Evolutionary conservation across 2,797 vertebrate genomes (phyloP).

Genomic region (Melanotaenia nigrans): DNA sequence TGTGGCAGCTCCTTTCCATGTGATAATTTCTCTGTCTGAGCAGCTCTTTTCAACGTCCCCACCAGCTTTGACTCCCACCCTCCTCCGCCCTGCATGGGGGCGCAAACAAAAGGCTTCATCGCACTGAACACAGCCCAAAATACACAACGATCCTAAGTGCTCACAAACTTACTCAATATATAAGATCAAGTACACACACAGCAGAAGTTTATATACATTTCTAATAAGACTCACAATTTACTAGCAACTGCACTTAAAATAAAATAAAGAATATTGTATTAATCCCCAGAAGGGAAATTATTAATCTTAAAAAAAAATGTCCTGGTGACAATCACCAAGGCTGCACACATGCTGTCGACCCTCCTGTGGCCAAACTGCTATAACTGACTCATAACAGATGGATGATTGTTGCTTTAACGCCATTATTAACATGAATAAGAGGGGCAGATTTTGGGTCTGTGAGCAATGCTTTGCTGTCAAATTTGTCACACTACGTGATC

Average conservation of each 20-base stretch:
- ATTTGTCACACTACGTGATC: conserved; percentile 53
- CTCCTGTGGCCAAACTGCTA: conserved; percentile 44
- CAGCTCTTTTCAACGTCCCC: conserved; percentile 58
- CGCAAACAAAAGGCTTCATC: conserved; percentile 73
- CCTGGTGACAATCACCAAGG: conserved; percentile 7
- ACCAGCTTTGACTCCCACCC: conserved; percentile 51
- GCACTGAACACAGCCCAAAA: conserved; percentile 19
- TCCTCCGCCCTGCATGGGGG: conserved; percentile 52
- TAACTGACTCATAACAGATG: conserved; percentile 66
- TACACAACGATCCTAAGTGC: conserved; percentile 20
- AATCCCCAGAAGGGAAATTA: background rate
- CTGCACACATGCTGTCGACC: conserved; percentile 19
- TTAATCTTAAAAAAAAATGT: conserved; percentile 3
- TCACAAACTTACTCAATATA: conserved; percentile 17
- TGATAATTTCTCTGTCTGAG: conserved; percentile 44
- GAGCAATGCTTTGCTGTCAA: conserved; percentile 46
- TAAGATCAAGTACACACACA: background rate
- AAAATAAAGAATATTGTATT: background rate
- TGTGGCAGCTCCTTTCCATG: conserved; percentile 38
- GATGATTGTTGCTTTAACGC: conserved; percentile 45
- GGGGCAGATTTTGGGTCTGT: conserved; percentile 53
- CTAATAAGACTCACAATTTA: conserved; percentile 14
- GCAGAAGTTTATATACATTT: background rate
- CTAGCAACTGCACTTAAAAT: background rate
- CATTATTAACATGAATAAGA: conserved; percentile 59